Conservation (phyloP, 2,113 vertebrate genomes). For the Alces alces region DNA sequence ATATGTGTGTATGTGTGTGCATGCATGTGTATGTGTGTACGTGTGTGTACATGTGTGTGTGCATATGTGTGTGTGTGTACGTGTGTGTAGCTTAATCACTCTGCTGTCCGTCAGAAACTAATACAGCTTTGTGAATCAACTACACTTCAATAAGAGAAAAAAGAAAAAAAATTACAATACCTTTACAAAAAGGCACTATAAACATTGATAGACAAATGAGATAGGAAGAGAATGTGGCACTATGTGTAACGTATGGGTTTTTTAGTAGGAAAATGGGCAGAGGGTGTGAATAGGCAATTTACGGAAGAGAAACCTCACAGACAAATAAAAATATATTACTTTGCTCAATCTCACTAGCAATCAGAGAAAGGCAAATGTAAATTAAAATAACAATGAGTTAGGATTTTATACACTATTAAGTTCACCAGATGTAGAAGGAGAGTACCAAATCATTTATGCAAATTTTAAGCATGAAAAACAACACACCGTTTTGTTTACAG, state of each 20-base stretch:
- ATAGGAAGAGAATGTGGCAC: not conserved
- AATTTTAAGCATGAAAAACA: not conserved
- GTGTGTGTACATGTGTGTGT: rapidly evolving
- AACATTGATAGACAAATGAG: not conserved
- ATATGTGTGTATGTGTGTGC: rapidly evolving
- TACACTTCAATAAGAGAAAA: not conserved
- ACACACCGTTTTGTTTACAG: not conserved
- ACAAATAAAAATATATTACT: not conserved
- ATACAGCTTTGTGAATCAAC: not conserved
- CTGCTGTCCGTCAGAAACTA: not conserved
- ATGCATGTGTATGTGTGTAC: not conserved
- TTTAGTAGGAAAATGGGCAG: not conserved
- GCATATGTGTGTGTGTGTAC: not conserved
- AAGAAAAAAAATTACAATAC: not conserved
- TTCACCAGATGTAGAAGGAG: not conserved
- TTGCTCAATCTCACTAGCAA: not conserved
- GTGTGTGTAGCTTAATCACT: not conserved
- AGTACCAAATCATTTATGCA: not conserved
- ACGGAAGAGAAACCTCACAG: not conserved
- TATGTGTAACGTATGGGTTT: not conserved
- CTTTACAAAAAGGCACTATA: not conserved
- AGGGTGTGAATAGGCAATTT: not conserved
- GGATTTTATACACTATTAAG: not conserved
- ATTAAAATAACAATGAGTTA: not conserved
- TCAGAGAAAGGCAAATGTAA: not conserved